Base-by-base conservation (phyloP, 1,140 invertebrate genomes). In the Drosophila santomea region DNA sequence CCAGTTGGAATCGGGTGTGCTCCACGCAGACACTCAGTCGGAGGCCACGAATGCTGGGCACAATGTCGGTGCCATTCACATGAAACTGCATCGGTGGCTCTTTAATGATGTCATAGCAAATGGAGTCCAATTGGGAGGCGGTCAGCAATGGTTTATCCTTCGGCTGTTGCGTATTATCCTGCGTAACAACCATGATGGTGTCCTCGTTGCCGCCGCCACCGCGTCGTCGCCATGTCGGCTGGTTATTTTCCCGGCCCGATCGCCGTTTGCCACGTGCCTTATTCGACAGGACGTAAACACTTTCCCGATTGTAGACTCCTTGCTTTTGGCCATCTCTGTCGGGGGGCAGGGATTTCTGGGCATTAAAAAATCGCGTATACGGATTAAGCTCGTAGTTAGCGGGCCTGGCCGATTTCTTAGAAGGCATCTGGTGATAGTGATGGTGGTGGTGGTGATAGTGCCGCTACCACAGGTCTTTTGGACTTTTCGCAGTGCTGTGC, bases 11-110 rank as follows among this genome's bases (percentile, higher is more conserved):
- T 4, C 76, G 71, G 0, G 79, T 80, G n/a, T 88, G 67, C 57
- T 88, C 84, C 48, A 88, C 75, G 45, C 83, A 88, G 14, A 88
- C 72, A 17, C 79, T 88, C 2, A 89, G 54, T 0, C 83, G 50
- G 11, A 73, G 47, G 41, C 71, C 83, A 0, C 84, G 56, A 1
- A 79, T 60, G 12, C 78, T 41, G 7, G 84, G 75, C 15, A 35
- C 28, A 10, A 83, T 48, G 32, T 64, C 62, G 0, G 64, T 47
- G 11, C 59, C 44, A 2, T 79, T 74, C 4, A 73, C 12, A 10
- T 41, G 68, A 6, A 59, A 12, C 3, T 2, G 44, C n/a, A 23
- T 20, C 6, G 23, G 58, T 0, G 14, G 68, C 1, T 72, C 66
- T 7, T 48, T 64, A 12, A 62, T 36, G 4, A 79, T 78, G 41